phyloP scores from a whole-genome alignment of 2,888 invertebrate species.

The Argynnis bischoffii region DNA sequence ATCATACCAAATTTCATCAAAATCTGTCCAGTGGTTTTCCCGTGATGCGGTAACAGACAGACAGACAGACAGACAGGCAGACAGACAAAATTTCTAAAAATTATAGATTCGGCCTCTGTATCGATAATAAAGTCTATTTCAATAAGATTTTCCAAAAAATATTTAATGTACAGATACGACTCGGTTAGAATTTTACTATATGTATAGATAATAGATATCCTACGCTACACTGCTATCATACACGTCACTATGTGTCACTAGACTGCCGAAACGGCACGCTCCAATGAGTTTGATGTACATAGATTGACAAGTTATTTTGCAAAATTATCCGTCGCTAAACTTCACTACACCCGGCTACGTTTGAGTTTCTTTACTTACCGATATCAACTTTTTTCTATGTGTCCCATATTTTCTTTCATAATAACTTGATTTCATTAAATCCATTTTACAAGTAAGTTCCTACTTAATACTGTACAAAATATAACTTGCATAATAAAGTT shows the following conservation, averaged over 20 bases:
- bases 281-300: neutral
- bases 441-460: slow-evolving; percentile 12
- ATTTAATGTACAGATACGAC: too few species aligned
- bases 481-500: too few species aligned
- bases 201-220: too few species aligned
- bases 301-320: neutral
- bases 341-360: neutral
- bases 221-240: neutral
- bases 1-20: too few species aligned
- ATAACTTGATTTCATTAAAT: slow-evolving; percentile 36
- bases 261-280: neutral
- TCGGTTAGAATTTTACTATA: too few species aligned
- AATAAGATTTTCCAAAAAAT: too few species aligned
- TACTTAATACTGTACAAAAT: neutral
- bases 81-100: too few species aligned
- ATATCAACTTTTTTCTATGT: slow-evolving; percentile 36
- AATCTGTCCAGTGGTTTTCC: too few species aligned
- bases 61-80: too few species aligned
- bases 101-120: too few species aligned
- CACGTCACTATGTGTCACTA: neutral
- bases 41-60: too few species aligned
- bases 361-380: slow-evolving; percentile 39
- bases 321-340: neutral
- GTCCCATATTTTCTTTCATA: slow-evolving; percentile 44
- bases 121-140: too few species aligned